phyloP scores from a whole-genome alignment of 2,113 vertebrate genomes.

The Thunnus maccoyii region DNA sequence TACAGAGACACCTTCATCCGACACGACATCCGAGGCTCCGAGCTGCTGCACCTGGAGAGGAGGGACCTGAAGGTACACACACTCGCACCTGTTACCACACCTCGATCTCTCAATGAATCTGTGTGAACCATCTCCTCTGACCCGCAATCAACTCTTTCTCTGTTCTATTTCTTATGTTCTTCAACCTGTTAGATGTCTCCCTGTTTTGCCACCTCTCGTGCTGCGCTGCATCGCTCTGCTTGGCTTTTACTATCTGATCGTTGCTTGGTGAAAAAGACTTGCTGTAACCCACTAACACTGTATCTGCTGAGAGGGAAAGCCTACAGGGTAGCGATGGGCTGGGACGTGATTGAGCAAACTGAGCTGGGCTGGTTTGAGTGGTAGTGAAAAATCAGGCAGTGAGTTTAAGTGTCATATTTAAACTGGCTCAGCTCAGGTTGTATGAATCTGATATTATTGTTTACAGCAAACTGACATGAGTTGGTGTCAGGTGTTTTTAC shows the following conservation, averaged over 20 bases:
- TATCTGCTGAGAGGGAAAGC: constrained; percentile 47
- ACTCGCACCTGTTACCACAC: constrained; percentile 50
- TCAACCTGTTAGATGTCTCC: constrained; percentile 58
- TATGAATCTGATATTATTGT: not conserved
- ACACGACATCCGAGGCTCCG: constrained; percentile 99
- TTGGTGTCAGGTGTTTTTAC: not conserved
- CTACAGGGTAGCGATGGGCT: constrained; percentile 15
- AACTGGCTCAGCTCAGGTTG: too few relatives aligned
- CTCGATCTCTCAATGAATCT: constrained; percentile 20
- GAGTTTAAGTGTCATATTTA: not conserved
- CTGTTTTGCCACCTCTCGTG: constrained; percentile 65
- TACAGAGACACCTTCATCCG: constrained; percentile 99
- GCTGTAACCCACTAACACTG: constrained; percentile 77
- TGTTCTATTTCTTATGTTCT: constrained; percentile 40
- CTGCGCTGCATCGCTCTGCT: constrained; percentile 82
- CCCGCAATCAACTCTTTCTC: constrained; percentile 74
- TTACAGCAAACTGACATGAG: not conserved
- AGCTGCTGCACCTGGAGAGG: constrained; percentile 99
- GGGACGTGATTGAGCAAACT: not conserved
- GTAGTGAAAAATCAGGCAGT: not conserved
- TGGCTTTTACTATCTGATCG: constrained; percentile 81
- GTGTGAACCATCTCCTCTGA: constrained; percentile 87
- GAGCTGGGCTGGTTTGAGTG: not conserved
- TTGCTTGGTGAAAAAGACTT: constrained; percentile 64
- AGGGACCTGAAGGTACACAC: constrained; percentile 98